A percentile compares a stretch with the other conserved stretches of the same genome.
Evolutionary conservation across 2,797 vertebrate genomes (phyloP).

Genomic region (Spea hammondii): DNA sequence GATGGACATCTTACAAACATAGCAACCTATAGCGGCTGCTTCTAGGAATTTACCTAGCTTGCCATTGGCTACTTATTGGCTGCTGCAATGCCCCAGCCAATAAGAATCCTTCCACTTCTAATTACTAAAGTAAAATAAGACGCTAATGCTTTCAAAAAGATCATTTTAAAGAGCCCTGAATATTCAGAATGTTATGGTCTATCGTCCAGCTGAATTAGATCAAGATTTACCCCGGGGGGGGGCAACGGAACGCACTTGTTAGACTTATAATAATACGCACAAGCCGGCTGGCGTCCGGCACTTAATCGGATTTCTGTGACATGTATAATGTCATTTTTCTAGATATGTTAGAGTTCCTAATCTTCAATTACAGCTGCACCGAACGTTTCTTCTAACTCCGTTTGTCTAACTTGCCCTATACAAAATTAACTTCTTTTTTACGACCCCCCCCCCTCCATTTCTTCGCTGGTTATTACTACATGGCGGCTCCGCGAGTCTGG

Average conservation of each 20-base stretch:
- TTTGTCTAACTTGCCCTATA: constrained; percentile 37
- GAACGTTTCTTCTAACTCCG: constrained; percentile 22
- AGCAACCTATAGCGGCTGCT: too few species aligned
- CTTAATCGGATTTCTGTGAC: background rate
- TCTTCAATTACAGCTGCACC: constrained; percentile 15
- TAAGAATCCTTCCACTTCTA: too few species aligned
- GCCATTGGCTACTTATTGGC: too few species aligned
- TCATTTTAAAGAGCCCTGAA: too few species aligned
- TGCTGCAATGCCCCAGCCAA: too few species aligned
- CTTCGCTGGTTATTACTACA: background rate
- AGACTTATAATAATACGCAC: background rate
- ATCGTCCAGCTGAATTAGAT: too few species aligned
- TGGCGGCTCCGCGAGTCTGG: background rate
- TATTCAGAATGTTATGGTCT: too few species aligned
- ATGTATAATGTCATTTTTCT: constrained; percentile 16
- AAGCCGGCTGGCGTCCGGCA: background rate
- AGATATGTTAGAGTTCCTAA: constrained; percentile 9
- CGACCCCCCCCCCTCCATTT: constrained; percentile 19
- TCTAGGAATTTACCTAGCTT: too few species aligned
- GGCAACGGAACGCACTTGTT: background rate
- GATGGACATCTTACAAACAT: too few species aligned
- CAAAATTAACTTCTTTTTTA: constrained; percentile 45
- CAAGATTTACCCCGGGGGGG: too few species aligned
- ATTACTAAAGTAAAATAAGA: too few species aligned
- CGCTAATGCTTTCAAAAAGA: too few species aligned